A percentile compares a stretch with the other conserved stretches of the same genome.
Evolutionary conservation across 2,797 vertebrate genomes (phyloP).

Genomic region (Brachyalestes nurse): DNA sequence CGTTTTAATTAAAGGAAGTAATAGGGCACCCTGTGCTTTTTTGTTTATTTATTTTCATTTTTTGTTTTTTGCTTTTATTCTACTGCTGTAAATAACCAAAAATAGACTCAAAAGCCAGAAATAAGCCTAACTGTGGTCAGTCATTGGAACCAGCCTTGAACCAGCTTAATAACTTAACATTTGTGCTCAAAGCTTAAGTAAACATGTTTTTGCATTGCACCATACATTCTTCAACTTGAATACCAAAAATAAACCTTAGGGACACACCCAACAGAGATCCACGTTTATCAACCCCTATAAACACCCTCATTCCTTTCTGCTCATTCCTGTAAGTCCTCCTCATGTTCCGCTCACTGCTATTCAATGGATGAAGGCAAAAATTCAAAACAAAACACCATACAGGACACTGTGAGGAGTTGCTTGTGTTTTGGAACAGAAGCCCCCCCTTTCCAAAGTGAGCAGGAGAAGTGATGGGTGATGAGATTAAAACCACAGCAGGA

Average conservation of each 20-base stretch:
- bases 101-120: not conserved
- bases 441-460: not conserved
- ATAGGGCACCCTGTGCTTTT: not conserved
- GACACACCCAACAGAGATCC: not conserved
- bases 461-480: constrained; percentile 45
- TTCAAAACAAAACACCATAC: constrained; percentile 60
- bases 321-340: constrained; percentile 34
- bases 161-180: not conserved
- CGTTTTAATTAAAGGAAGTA: constrained; percentile 15
- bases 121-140: not conserved
- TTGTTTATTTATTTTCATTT: not conserved
- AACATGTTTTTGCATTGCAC: not conserved
- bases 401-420: not conserved
- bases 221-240: not conserved
- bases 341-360: constrained; percentile 49
- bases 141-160: no score
- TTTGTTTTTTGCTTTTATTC: not conserved
- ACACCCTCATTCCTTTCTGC: constrained; percentile 1
- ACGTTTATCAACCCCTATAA: constrained; percentile 32
- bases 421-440: constrained; percentile 63
- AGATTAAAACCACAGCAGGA: constrained; percentile 57
- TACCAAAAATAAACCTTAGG: not conserved
- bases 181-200: not conserved
- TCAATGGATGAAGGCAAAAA: constrained; percentile 55
- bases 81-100: not conserved